Base-by-base conservation (phyloP, 2,888 invertebrate genomes). In the Spodoptera littoralis region DNA sequence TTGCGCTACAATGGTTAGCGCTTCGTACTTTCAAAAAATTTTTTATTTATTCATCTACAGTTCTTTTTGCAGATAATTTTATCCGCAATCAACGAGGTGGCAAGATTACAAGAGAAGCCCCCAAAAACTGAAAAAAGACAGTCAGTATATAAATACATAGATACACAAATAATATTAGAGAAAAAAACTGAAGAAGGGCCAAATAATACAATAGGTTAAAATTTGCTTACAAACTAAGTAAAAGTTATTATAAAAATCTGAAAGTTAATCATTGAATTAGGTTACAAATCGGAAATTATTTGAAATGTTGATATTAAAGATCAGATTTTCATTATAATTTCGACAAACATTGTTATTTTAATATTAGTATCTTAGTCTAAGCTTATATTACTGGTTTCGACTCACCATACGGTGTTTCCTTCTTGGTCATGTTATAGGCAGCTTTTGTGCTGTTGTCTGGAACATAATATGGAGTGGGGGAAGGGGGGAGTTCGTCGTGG, bases 401-500 rank as follows among this genome's bases (percentile, higher is more conserved):
- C 97, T 96, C 97, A 98, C 98, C 98, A 97, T 98, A 98, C 96
- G 97, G 97, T 95, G 98, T 98, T 96, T 97, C 98, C 96, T 97
- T 98, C 94, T 97, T 97, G 90, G 96, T 96, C 97, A 97, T 97
- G 84, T 95, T 94, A 89, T 95, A 95, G 82, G 95, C 95, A 41
- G 96, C 94, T 54, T 89, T 92, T 36, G 92, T 93, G 71, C 95
- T 88, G 87, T 95, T 95, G 60, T 96, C 95, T 0, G 92, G 89
- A 0, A 88, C 86, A 79, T 94, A 92, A 79, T 94, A 92, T 62
- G 96, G 95, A 44, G 96, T 96, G 67, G 96, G 96, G 11, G 93
- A 90, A 55, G 96, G 96, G 46, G 96, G 96, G 74, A 97, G 93
- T 62, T 96, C 96, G 83, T 97, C 96, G 83, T 96, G 96, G 80